Base-by-base conservation (phyloP, 1,140 invertebrate genomes). In the Drosophila orosa region DNA sequence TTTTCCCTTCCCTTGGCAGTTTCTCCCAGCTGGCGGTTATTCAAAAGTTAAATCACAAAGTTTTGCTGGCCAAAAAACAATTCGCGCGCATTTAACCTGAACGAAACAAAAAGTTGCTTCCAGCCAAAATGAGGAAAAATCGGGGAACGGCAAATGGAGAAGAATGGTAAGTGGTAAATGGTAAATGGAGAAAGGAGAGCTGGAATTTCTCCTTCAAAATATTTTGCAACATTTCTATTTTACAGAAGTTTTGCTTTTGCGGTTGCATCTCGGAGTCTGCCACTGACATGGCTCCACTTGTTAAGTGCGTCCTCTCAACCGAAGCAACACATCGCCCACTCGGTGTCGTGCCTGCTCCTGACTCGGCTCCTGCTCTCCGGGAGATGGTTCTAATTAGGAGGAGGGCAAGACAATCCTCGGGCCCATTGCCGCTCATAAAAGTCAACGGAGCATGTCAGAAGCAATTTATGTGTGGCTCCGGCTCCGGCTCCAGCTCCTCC, bases 21-120 rank as follows among this genome's bases (percentile, higher is more conserved):
- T 3, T 31, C 25, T 22, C 35, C 22, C 17, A 45, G 17, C 55
- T 78, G 67, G 73, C 74, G 42, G 71, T 87, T 89, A 90, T 77
- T 74, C 84, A 89, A 84, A 89, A 87, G 84, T 87, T 89, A 87
- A 87, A 87, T 87, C 80, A 72, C 76, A 87, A 87, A 87, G 80
- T 87, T 89, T 63, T 37, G 54, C 74, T 75, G 54, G 79, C 80
- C 68, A 80, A 87, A 68, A 87, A 87, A 89, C 84, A 87, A 89
- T 89, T 89, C 84, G 84, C 84, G 83, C 67, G 84, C 77, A 89
- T 89, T 89, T 89, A 89, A 89, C 76, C 84, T 80, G 84, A 87
- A 84, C 77, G 80, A 83, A 83, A 84, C 80, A 89, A 84, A 89
- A 87, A 82, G 84, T 87, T 77, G 60, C 67, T 89, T 58, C 45